Conservation (phyloP, 2,797 vertebrate species). For the Cephalopachus bancanus region DNA sequence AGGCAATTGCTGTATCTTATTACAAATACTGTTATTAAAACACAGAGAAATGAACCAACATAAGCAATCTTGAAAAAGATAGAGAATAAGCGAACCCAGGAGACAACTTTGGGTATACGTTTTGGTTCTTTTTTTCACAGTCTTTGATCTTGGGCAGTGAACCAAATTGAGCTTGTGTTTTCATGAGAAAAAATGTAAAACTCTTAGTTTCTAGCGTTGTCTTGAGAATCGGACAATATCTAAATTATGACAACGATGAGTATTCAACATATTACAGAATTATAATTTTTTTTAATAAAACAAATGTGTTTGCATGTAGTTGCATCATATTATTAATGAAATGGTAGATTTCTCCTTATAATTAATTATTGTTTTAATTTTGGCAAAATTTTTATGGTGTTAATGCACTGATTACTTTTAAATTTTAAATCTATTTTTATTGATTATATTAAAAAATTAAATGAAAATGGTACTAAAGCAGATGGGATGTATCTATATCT, state of each 20-base stretch:
- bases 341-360: background rate
- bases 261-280: background rate
- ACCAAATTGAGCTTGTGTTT: background rate
- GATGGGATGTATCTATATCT: background rate
- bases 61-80: background rate
- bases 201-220: background rate
- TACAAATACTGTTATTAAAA: background rate
- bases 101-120: background rate
- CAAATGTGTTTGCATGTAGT: background rate
- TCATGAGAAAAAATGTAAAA: background rate
- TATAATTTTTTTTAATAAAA: background rate
- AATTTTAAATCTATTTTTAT: background rate
- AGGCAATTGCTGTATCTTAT: background rate
- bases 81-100: background rate
- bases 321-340: background rate
- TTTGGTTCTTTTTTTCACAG: background rate
- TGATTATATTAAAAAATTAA: background rate
- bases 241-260: background rate
- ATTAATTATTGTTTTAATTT: conserved; percentile 19
- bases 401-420: background rate
- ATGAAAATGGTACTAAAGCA: background rate
- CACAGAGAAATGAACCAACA: background rate
- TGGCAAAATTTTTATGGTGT: background rate
- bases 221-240: background rate
- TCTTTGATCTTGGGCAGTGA: background rate